These are phyloP conservation scores for Schizothorax lantsangensis DNA, from an alignment of 2,797 vertebrate genomes.

Conservation along the genomic window DNA sequence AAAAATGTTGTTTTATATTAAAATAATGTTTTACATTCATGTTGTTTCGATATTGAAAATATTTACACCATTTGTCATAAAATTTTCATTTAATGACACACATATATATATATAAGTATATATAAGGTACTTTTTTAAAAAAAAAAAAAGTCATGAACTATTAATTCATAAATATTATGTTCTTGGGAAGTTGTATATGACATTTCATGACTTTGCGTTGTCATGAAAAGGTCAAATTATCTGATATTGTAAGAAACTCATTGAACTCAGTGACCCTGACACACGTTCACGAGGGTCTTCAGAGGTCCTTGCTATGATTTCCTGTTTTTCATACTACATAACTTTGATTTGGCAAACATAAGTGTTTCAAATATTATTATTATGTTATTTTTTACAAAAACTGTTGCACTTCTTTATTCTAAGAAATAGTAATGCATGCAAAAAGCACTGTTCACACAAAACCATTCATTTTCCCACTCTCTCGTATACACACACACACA, in stretches of 20 bases:
- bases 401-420: neutral
- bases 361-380: neutral
- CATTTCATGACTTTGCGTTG: neutral
- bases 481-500: slow-evolving; percentile 38
- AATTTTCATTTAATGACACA: neutral
- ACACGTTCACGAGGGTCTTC: neutral
- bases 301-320: neutral
- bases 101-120: too few species aligned
- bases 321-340: neutral
- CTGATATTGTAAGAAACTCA: neutral
- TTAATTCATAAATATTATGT: neutral
- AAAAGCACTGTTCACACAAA: slow-evolving; percentile 38
- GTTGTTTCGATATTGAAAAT: neutral
- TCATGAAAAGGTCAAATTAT: neutral
- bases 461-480: slow-evolving; percentile 58
- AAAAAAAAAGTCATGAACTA: neutral
- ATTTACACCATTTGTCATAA: neutral
- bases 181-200: neutral
- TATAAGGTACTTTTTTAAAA: too few species aligned
- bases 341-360: neutral
- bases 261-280: neutral
- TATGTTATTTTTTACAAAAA: neutral
- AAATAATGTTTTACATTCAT: neutral
- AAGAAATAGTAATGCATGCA: slow-evolving; percentile 45
- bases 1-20: neutral